These are phyloP conservation scores for Nyctalus aviator DNA, from an alignment of 2,797 vertebrate species.

Conservation along the genomic window DNA sequence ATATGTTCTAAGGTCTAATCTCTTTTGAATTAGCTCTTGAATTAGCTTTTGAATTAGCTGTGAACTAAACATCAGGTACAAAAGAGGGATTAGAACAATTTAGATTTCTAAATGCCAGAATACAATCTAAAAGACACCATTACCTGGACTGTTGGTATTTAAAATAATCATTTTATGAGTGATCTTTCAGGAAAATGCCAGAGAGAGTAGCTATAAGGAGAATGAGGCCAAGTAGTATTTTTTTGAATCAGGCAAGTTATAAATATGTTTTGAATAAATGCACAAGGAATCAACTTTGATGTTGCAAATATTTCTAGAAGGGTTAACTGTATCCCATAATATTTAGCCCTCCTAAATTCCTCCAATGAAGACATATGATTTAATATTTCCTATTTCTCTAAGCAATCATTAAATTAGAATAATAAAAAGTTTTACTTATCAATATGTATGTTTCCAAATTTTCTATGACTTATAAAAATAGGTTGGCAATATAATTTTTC, in stretches of 20 bases:
- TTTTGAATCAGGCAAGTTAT: background rate
- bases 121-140: slow-evolving; percentile 25
- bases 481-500: background rate
- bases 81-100: slow-evolving; percentile 32
- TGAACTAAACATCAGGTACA: slow-evolving; percentile 52
- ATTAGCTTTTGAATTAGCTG: background rate
- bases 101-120: slow-evolving; percentile 42
- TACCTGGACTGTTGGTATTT: background rate
- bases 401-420: background rate
- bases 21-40: slow-evolving; percentile 55
- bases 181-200: slow-evolving; percentile 45
- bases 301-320: background rate
- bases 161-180: slow-evolving; percentile 22
- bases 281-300: background rate
- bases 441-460: slow-evolving; percentile 8
- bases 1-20: slow-evolving; percentile 51
- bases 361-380: slow-evolving; percentile 1
- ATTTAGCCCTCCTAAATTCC: background rate
- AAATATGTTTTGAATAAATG: background rate
- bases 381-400: slow-evolving; percentile 29
- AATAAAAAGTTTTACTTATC: slow-evolving; percentile 30
- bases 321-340: slow-evolving; percentile 40
- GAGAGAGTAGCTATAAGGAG: background rate
- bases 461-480: background rate
- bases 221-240: background rate